phyloP scores from a whole-genome alignment of 2,888 invertebrate genomes.

The Napeogenes sylphis region DNA sequence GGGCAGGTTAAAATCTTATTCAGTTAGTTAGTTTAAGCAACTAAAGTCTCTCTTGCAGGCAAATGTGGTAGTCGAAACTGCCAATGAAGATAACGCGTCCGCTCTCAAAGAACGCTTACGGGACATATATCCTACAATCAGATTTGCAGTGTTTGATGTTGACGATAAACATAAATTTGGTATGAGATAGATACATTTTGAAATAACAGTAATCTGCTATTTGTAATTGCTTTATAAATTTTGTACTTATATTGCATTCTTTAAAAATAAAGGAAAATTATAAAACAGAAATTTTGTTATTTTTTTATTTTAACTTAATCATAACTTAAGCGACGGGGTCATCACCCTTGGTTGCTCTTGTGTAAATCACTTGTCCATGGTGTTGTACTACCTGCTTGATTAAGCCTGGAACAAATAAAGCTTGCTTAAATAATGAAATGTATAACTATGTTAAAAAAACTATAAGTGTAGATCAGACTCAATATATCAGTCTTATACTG shows the following conservation, averaged over 20 bases:
- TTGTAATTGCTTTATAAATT: neutral
- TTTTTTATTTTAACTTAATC: constrained; percentile 67
- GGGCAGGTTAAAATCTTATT: no score
- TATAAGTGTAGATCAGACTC: constrained; percentile 68
- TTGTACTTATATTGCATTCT: constrained; percentile 18
- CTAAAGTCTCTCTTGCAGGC: constrained; percentile 45
- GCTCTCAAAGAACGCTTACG: constrained; percentile 56
- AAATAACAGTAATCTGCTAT: neutral
- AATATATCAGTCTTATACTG: constrained; percentile 79
- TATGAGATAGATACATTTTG: constrained; percentile 31
- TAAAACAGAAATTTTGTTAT: constrained; percentile 38
- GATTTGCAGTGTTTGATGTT: constrained; percentile 53
- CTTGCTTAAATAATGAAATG: constrained; percentile 5
- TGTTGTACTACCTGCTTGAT: constrained; percentile 98
- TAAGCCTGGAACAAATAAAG: constrained; percentile 79
- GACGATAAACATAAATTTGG: constrained; percentile 49
- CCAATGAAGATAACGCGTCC: constrained; percentile 57
- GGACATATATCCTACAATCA: constrained; percentile 54
- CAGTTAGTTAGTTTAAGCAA: no score
- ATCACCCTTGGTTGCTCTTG: constrained; percentile 96
- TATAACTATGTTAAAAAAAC: neutral
- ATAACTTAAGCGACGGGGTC: constrained; percentile 85
- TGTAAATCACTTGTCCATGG: constrained; percentile 97
- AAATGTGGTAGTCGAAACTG: constrained; percentile 66
- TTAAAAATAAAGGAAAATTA: constrained; percentile 21